Conservation (phyloP, 2,113 vertebrate species). For the Notothenia rossii region DNA sequence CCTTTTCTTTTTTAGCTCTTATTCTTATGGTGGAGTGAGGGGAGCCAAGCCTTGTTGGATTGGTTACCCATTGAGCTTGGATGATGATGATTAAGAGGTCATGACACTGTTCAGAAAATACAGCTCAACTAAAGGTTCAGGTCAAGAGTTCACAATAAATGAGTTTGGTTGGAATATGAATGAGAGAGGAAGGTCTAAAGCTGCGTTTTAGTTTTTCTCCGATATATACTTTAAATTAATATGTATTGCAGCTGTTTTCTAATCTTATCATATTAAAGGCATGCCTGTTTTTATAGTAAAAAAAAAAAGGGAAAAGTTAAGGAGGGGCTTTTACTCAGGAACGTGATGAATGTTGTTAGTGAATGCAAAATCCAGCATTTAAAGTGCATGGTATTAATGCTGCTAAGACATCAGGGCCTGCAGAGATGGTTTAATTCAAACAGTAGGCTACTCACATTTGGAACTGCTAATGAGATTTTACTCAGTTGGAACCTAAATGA, state of each 20-base stretch:
- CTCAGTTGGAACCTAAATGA: constrained; percentile 67
- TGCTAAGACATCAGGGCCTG: constrained; percentile 37
- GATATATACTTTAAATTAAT: background rate
- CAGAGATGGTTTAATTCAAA: constrained; percentile 65
- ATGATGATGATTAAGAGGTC: constrained; percentile 53
- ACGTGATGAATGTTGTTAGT: constrained; percentile 6
- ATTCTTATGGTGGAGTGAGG: constrained; percentile 40
- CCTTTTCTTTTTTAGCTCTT: constrained; percentile 32
- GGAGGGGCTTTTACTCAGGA: background rate
- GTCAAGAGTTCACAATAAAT: constrained; percentile 25
- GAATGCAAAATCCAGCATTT: constrained; percentile 18
- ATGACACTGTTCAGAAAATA: constrained; percentile 44
- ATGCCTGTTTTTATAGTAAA: background rate
- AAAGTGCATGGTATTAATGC: constrained; percentile 33
- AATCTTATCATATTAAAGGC: background rate
- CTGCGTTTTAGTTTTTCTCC: background rate
- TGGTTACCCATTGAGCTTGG: constrained; percentile 29
- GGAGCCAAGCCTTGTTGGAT: constrained; percentile 23
- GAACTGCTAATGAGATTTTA: constrained; percentile 65
- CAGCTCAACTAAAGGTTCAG: constrained; percentile 20
- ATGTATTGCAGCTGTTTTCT: background rate
- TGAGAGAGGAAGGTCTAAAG: background rate
- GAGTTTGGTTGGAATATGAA: constrained; percentile 3
- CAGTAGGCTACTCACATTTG: constrained; percentile 38
- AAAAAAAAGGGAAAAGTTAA: constrained; percentile 25